Base-by-base conservation (phyloP, 2,113 vertebrate species). In the Oncorhynchus keta region DNA sequence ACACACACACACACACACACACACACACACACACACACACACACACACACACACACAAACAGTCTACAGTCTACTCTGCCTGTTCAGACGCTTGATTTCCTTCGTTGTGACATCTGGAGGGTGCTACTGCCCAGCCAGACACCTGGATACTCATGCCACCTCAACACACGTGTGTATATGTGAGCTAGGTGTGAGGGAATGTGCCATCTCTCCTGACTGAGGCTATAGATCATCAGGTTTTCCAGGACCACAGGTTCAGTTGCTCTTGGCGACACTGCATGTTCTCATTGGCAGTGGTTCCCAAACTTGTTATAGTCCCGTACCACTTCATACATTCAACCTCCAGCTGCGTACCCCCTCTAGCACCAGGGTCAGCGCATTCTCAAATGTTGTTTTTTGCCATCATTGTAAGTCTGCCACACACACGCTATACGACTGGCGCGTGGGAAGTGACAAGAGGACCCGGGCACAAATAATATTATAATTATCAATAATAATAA, bases 71-170 rank as follows among this genome's bases (percentile, higher is more conserved):
- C 88, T 84, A 18, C 57, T 71, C 70, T 67, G 66, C 82, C 83
- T 89, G 82, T 82, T 90, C 87, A 85, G 79, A 87, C 80, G 85
- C 84, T 76, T 90, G 89, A 90, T 92, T 91, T 90, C 76, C 81
- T 85, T 85, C 74, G 79, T 89, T 87, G 88, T 93, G 91, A 92
- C 91, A 92, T 90, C 81, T 92, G 90, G 92, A 90, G 89, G 84
- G 86, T 80, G 83, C 86, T 87, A 77, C 88, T 82, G 84, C 89
- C 79, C 81, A 87, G 89, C 89, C 89, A 92, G 89, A 93, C 91
- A 93, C 91, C 91, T 93, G 92, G 91, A 92, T 83, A 90, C 89
- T 91, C 90, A 89, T 91, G 91, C 89, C 90, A 91, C 77, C 88
- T 75, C 84, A 75, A 64, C 66, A 75, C 81, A 70, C 66, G 79